Percentiles rank a stretch among this genome's conserved stretches.
These are phyloP conservation scores for Sphaeridia pumilis DNA, from an alignment of 2,888 invertebrate species.

Conservation along the genomic window DNA sequence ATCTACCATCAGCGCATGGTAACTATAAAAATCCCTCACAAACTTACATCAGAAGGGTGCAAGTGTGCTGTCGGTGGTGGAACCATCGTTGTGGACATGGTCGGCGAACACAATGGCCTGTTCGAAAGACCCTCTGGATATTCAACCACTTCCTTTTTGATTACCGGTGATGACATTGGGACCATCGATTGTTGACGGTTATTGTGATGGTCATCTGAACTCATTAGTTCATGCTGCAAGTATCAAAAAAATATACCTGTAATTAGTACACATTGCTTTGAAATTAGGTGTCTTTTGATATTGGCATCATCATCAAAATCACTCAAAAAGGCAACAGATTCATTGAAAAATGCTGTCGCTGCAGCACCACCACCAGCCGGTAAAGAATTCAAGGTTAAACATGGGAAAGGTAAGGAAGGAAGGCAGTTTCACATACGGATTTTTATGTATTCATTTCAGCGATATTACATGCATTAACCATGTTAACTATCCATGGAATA, in stretches of 20 bases:
- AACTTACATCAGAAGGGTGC: slow-evolving; percentile 12
- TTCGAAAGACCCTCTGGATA: slow-evolving; percentile 23
- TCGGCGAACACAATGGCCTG: slow-evolving; percentile 25
- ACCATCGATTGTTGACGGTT: slow-evolving; percentile 20
- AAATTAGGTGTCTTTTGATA: too few relatives aligned
- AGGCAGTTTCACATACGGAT: too few relatives aligned
- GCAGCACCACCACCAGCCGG: too few relatives aligned
- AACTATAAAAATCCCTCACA: neutral
- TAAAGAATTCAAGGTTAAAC: too few relatives aligned
- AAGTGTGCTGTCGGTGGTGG: slow-evolving; percentile 25
- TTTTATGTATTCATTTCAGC: too few relatives aligned
- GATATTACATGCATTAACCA: too few relatives aligned
- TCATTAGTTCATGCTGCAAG: slow-evolving; percentile 14
- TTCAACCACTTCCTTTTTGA: slow-evolving; percentile 29
- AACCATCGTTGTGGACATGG: slow-evolving; percentile 32
- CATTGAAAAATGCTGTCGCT: too few relatives aligned
- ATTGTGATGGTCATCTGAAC: slow-evolving; percentile 15
- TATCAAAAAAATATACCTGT: neutral
- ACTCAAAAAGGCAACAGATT: too few relatives aligned
- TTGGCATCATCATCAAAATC: too few relatives aligned
- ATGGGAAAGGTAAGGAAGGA: too few relatives aligned
- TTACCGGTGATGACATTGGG: slow-evolving; percentile 29
- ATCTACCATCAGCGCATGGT: neutral
- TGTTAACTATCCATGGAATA: too few relatives aligned
- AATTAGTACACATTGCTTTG: too few relatives aligned